These are phyloP conservation scores for Alviniconcha marisindica DNA, from an alignment of 1,140 invertebrate genomes.

Conservation along the genomic window DNA sequence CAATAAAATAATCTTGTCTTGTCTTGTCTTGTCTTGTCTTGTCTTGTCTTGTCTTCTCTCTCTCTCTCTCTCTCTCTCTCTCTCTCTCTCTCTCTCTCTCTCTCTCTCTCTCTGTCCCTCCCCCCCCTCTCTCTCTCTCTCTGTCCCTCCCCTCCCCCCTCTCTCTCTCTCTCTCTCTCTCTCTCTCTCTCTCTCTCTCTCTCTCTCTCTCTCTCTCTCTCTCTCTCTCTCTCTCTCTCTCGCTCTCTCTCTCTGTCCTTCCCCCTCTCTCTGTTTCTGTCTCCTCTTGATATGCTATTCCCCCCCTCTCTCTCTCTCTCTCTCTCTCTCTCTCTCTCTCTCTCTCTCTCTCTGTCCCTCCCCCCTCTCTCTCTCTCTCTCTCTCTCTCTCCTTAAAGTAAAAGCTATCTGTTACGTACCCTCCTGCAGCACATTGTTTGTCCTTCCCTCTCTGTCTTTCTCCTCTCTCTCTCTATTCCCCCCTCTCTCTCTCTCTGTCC, in stretches of 20 bases:
- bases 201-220: slow-evolving; percentile 13
- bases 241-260: slow-evolving; percentile 1
- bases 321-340: neutral
- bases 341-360: slow-evolving; percentile 1
- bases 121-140: neutral
- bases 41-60: no score
- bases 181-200: slow-evolving; percentile 10
- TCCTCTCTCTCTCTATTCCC: no score
- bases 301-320: neutral
- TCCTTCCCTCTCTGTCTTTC: no score
- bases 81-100: neutral
- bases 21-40: no score
- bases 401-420: no score
- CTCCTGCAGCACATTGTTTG: no score
- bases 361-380: slow-evolving; percentile 4
- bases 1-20: no score
- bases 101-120: neutral
- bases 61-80: no score
- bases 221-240: slow-evolving; percentile 13
- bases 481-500: no score
- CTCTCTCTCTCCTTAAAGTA: neutral
- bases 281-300: neutral
- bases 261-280: neutral
- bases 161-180: slow-evolving; percentile 13
- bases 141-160: neutral